A percentile compares a stretch with the other conserved stretches of the same genome.
Conservation (phyloP, 2,888 invertebrate species). For the Didymodactylos carnosus region DNA sequence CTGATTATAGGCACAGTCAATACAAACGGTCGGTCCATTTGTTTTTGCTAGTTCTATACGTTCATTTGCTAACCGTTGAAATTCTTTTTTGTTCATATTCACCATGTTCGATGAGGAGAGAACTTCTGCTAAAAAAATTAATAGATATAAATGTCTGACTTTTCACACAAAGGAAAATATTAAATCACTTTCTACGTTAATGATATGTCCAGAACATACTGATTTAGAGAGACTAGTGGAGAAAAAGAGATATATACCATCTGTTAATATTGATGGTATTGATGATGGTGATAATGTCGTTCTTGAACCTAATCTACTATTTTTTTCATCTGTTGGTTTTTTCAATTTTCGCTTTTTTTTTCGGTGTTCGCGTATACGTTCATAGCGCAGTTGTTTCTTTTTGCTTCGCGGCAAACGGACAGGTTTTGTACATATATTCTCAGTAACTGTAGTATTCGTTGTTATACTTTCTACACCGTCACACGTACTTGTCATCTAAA, state of each 20-base stretch:
- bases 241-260: neutral
- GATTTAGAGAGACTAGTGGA: neutral
- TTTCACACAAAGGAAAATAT: too few relatives aligned
- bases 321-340: too few relatives aligned
- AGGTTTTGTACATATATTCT: neutral
- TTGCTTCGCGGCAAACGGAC: neutral
- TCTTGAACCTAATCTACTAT: too few relatives aligned
- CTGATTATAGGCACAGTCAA: neutral
- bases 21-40: neutral
- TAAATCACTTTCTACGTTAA: too few relatives aligned
- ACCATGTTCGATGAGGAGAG: too few relatives aligned
- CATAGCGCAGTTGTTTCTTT: neutral
- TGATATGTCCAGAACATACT: neutral
- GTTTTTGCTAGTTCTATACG: neutral
- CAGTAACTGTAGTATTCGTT: too few relatives aligned
- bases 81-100: neutral
- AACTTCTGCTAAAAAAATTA: too few relatives aligned
- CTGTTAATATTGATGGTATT: neutral
- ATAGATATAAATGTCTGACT: too few relatives aligned
- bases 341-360: neutral
- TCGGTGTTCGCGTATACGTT: neutral
- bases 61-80: neutral
- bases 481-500: too few relatives aligned
- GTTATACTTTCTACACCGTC: too few relatives aligned
- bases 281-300: neutral